phyloP scores from a whole-genome alignment of 2,113 vertebrate genomes.

The Passer domesticus region DNA sequence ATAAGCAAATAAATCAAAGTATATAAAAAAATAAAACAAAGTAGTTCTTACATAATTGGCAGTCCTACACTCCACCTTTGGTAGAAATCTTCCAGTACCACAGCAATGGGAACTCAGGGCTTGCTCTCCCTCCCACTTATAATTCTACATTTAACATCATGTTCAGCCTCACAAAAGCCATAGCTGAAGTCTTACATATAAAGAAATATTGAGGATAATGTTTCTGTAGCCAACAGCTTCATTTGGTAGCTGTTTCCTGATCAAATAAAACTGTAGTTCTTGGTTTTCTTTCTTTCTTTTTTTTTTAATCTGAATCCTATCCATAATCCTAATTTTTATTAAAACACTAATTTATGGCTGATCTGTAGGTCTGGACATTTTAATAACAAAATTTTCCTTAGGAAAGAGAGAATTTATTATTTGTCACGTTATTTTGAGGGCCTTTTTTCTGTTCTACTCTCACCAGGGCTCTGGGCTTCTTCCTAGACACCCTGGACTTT shows the following conservation, averaged over 20 bases:
- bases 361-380: not conserved
- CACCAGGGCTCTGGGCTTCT: not conserved
- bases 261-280: not conserved
- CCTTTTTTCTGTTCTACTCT: not conserved
- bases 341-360: not conserved
- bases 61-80: not conserved
- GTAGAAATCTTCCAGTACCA: not conserved
- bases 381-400: not conserved
- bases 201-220: not conserved
- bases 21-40: not conserved
- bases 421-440: not conserved
- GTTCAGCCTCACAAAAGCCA: not conserved
- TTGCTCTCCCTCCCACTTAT: not conserved
- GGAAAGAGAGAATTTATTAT: not conserved
- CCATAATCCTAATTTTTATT: not conserved
- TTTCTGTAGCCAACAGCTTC: not conserved
- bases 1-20: not conserved
- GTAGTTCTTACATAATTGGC: not conserved
- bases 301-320: not conserved
- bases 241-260: not conserved
- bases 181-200: not conserved
- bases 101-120: not conserved
- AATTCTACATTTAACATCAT: not conserved
- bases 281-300: not conserved
- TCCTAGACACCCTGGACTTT: not conserved